phyloP scores from a whole-genome alignment of 2,888 invertebrate genomes.

The Lymantria dispar region DNA sequence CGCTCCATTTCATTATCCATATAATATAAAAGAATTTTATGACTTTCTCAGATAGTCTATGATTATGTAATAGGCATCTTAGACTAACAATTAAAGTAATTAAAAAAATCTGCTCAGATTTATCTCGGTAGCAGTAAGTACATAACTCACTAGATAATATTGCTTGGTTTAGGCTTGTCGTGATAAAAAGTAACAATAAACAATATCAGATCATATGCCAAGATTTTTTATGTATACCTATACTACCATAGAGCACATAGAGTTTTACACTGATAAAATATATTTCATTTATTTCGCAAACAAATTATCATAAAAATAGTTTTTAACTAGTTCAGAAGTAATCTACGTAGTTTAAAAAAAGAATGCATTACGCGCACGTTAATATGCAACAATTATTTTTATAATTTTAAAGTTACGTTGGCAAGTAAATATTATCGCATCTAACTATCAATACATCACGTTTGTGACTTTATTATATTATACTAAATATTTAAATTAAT shows the following conservation, averaged over 20 bases:
- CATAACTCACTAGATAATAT: slow-evolving; percentile 21
- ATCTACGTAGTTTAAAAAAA: slow-evolving; percentile 1
- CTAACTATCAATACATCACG: neutral
- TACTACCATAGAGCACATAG: neutral
- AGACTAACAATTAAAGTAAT: no score
- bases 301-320: slow-evolving; percentile 5
- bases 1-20: no score
- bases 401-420: neutral
- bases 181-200: slow-evolving; percentile 26
- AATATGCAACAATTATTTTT: neutral
- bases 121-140: slow-evolving; percentile 1
- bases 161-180: slow-evolving; percentile 17
- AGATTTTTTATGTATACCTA: neutral
- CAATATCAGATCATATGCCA: slow-evolving; percentile 15
- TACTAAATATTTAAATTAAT: slow-evolving; percentile 1
- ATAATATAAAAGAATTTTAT: no score
- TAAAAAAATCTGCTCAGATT: slow-evolving; percentile 9
- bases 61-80: no score
- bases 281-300: slow-evolving; percentile 6
- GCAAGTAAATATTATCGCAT: no score
- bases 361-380: slow-evolving; percentile 2
- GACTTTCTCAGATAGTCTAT: no score
- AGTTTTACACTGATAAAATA: neutral
- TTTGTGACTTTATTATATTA: neutral
- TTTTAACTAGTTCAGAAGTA: slow-evolving; percentile 3